Base-by-base conservation (phyloP, 1,140 invertebrate species). In the Drusus annulatus region DNA sequence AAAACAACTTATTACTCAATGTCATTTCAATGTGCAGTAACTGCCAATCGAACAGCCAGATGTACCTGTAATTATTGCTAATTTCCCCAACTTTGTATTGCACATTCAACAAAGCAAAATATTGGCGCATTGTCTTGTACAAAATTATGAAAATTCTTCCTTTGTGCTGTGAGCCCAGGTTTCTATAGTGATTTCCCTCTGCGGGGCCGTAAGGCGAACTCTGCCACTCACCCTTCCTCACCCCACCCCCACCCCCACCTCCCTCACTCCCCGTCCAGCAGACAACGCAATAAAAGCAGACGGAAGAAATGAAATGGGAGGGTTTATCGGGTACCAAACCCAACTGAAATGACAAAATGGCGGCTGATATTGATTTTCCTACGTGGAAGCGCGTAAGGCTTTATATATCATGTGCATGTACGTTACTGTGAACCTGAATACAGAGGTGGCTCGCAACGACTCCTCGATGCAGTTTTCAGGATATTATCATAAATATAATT, bases 341-440 rank as follows among this genome's bases (percentile, higher is more conserved):
- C 71, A 75, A 80, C 79, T 79, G 73, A 81, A 83, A 83, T 81
- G 82, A 83, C 82, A 83, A 83, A 83, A 83, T 83, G 82, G 82
- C 82, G 79, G 82, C 76, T 76, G 73, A 81, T 83, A 83, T 83
- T 83, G 82, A 83, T 83, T 83, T 83, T 83, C 80, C 80, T 79
- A 80, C 69, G 78, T 54, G 68, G 58, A 79, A 69, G 52, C 58
- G 82, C 76, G 76, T 63, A 56, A 28, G 68, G 73, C 10, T 76
- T 36, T 10, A 25, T 62, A 36, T 69, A 10, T 23, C n/a, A 78
- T 71, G 28, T 62, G n/a, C 62, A 78, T 71, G 28, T 62, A 45
- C 62, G 68, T 68, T 78, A 60, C 25, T 60, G 58, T 60, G 19
- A 13, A 36, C 75, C 21, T 60, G 36, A 45, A 45, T 45, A 45